A percentile compares a stretch with the other conserved stretches of the same genome.
These are phyloP conservation scores for Pyrgus malvae DNA, from an alignment of 2,888 invertebrate genomes.

Conservation along the genomic window DNA sequence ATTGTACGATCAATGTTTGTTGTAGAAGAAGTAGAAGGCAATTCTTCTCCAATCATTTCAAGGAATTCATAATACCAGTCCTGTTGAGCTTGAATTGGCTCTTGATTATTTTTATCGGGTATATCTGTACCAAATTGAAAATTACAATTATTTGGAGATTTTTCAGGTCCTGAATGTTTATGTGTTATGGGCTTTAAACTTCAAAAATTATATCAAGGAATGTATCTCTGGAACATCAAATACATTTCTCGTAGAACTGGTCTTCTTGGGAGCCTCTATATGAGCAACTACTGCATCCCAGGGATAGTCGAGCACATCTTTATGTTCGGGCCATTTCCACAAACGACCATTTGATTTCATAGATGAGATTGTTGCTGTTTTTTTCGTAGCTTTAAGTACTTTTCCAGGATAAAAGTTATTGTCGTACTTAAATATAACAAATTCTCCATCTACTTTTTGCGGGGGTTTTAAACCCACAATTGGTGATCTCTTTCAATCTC, in stretches of 20 bases:
- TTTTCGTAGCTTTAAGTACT: conserved; percentile 29
- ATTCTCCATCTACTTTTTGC: conserved; percentile 31
- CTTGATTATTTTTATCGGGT: too few relatives aligned
- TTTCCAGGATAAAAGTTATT: conserved; percentile 30
- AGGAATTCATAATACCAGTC: too few relatives aligned
- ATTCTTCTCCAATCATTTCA: too few relatives aligned
- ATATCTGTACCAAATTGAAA: too few relatives aligned
- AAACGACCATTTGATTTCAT: conserved; percentile 32
- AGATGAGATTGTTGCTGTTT: conserved; percentile 31
- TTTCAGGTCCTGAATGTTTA: too few relatives aligned
- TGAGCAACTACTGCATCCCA: conserved; percentile 31
- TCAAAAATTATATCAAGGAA: conserved; percentile 29
- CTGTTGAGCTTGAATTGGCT: too few relatives aligned
- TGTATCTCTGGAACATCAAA: conserved; percentile 33
- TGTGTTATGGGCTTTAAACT: too few relatives aligned
- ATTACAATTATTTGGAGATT: too few relatives aligned
- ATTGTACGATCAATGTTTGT: too few relatives aligned
- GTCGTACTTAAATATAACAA: conserved; percentile 32
- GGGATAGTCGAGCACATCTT: conserved; percentile 30
- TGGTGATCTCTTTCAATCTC: conserved; percentile 18
- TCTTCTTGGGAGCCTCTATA: conserved; percentile 29
- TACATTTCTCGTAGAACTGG: conserved; percentile 32
- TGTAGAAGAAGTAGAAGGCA: too few relatives aligned
- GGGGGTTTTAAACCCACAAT: conserved; percentile 29
- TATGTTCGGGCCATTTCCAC: conserved; percentile 33